Evolutionary conservation across 2,888 invertebrate species (phyloP).

Genomic region (Lordiphosa fenestrarum): DNA sequence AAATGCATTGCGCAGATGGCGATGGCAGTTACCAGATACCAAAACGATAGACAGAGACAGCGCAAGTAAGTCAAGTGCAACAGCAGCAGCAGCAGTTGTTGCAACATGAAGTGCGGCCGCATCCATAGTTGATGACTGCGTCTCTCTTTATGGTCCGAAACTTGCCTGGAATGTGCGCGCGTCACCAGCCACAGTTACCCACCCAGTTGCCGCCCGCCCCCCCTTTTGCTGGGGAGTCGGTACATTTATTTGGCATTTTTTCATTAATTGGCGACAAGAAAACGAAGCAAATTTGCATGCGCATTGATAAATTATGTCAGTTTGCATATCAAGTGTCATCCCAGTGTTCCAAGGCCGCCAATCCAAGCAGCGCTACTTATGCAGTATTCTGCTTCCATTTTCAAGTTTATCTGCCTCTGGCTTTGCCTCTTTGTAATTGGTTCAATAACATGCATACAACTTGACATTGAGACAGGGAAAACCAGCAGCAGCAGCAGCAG

Average conservation of each 20-base stretch:
- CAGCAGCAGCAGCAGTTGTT: slow-evolving; percentile 41
- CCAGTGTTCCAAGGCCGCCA: slow-evolving; percentile 15
- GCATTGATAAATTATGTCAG: slow-evolving; percentile 65
- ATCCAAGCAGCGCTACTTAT: slow-evolving; percentile 15
- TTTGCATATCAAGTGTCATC: slow-evolving; percentile 9
- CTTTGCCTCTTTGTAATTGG: slow-evolving; percentile 48
- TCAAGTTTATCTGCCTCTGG: slow-evolving; percentile 45
- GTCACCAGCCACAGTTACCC: slow-evolving; percentile 57
- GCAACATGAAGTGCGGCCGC: slow-evolving; percentile 64
- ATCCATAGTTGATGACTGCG: slow-evolving; percentile 24
- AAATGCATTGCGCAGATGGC: slow-evolving; percentile 74
- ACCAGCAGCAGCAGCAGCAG: background rate
- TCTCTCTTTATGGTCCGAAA: slow-evolving; percentile 48
- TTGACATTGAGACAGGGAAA: slow-evolving; percentile 65
- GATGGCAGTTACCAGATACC: slow-evolving; percentile 69
- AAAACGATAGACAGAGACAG: slow-evolving; percentile 9
- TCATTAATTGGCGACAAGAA: slow-evolving; percentile 60
- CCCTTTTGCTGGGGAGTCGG: slow-evolving; percentile 4
- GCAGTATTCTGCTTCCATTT: slow-evolving; percentile 35
- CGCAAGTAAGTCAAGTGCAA: slow-evolving; percentile 66
- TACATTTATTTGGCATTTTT: slow-evolving; percentile 49
- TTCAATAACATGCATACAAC: slow-evolving; percentile 66
- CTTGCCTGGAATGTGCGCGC: slow-evolving; percentile 60
- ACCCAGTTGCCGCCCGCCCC: slow-evolving; percentile 21
- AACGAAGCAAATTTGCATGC: slow-evolving; percentile 55